A percentile compares a stretch with the other conserved stretches of the same genome.
These are phyloP conservation scores for Venusia cambrica DNA, from an alignment of 2,888 invertebrate species.

Conservation along the genomic window DNA sequence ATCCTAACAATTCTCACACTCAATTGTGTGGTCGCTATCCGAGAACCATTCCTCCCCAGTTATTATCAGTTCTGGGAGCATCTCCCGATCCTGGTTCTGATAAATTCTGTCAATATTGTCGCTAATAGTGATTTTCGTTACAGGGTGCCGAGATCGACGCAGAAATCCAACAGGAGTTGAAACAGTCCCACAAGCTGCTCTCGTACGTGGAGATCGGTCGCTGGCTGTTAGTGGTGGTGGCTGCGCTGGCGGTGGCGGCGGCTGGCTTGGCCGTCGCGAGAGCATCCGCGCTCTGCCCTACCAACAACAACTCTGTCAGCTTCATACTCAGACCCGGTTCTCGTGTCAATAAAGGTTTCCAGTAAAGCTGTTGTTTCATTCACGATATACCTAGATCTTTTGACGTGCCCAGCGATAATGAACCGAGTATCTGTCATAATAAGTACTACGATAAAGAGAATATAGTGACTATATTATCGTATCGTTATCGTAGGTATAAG, in stretches of 20 bases:
- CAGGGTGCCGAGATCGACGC: slow-evolving; percentile 65
- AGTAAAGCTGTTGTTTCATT: slow-evolving; percentile 25
- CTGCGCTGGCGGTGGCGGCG: slow-evolving; percentile 38
- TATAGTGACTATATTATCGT: too few relatives aligned
- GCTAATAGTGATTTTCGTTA: slow-evolving; percentile 13
- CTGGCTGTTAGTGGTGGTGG: slow-evolving; percentile 60
- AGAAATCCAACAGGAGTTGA: slow-evolving; percentile 54
- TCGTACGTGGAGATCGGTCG: slow-evolving; percentile 58
- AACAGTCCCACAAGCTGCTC: slow-evolving; percentile 52
- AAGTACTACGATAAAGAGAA: too few relatives aligned
- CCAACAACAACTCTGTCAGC: slow-evolving; percentile 60
- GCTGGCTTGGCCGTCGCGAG: slow-evolving; percentile 41
- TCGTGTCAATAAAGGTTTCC: slow-evolving; percentile 53
- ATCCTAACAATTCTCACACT: too few relatives aligned
- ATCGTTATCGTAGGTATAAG: too few relatives aligned
- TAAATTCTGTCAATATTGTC: not conserved
- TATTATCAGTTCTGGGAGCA: too few relatives aligned
- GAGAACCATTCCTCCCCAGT: too few relatives aligned
- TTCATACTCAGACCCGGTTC: slow-evolving; percentile 54
- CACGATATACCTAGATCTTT: too few relatives aligned
- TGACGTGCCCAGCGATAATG: too few relatives aligned
- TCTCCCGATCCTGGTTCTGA: too few relatives aligned
- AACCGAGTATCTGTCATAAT: too few relatives aligned
- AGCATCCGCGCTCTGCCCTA: slow-evolving; percentile 47
- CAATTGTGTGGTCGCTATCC: too few relatives aligned